Conservation (phyloP, 2,797 vertebrate species). For the Characodon lateralis region DNA sequence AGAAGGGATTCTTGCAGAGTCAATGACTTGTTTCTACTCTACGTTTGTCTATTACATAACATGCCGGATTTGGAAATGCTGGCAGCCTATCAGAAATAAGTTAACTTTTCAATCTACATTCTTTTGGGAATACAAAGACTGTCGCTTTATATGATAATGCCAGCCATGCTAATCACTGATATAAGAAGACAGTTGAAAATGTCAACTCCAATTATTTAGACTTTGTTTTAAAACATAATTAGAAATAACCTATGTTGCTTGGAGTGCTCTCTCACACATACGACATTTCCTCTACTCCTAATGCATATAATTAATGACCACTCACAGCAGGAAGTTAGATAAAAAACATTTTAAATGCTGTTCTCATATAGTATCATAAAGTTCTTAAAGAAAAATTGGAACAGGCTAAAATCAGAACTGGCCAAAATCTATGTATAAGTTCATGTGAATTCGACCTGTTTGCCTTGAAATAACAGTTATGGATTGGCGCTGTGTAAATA, state of each 20-base stretch:
- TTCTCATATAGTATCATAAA: too few relatives aligned
- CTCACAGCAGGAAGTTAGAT: background rate
- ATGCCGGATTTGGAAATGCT: background rate
- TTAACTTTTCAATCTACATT: background rate
- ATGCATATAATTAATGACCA: background rate
- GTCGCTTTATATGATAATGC: background rate
- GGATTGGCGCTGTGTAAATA: background rate
- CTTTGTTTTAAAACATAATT: background rate
- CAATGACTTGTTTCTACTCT: too few relatives aligned
- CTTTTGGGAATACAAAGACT: background rate
- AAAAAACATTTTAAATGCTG: too few relatives aligned
- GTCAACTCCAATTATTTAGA: background rate
- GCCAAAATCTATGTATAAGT: background rate
- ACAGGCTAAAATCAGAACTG: background rate
- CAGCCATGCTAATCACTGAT: background rate
- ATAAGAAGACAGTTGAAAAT: background rate
- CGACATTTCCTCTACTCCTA: background rate
- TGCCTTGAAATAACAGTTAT: background rate
- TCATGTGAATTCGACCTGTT: background rate
- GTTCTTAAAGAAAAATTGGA: too few relatives aligned
- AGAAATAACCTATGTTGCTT: background rate
- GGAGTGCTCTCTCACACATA: background rate
- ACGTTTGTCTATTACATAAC: too few relatives aligned
- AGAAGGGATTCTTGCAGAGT: too few relatives aligned
- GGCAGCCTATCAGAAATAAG: background rate